These are phyloP conservation scores for Microplitis deprimator DNA, from an alignment of 2,888 invertebrate species.

Conservation along the genomic window DNA sequence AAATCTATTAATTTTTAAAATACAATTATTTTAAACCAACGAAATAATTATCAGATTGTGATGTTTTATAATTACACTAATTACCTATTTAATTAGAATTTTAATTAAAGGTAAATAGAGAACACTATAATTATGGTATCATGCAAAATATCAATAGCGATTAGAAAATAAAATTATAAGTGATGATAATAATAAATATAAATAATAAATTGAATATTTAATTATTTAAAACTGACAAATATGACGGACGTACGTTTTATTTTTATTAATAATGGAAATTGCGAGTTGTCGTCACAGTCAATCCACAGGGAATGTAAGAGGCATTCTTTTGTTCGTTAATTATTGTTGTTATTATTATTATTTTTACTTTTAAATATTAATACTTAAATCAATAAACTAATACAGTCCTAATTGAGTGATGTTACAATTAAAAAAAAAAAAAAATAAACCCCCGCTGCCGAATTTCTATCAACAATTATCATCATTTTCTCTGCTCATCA, in stretches of 20 bases:
- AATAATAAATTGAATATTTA: background rate
- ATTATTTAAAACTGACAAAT: background rate
- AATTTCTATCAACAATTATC: slow-evolving; percentile 17
- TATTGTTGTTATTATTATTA: background rate
- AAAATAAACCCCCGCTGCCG: background rate
- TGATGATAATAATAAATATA: background rate
- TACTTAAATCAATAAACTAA: background rate
- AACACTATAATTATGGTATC: background rate
- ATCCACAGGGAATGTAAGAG: slow-evolving; percentile 11
- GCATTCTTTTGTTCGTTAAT: background rate
- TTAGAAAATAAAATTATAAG: background rate
- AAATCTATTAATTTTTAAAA: background rate
- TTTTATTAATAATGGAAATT: slow-evolving; percentile 3
- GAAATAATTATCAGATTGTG: background rate
- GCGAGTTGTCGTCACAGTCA: background rate
- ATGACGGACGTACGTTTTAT: background rate
- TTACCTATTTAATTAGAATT: background rate
- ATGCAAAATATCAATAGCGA: background rate
- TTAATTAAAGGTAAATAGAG: background rate
- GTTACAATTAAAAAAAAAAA: background rate
- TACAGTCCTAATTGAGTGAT: background rate
- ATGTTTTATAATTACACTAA: background rate
- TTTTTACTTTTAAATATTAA: background rate
- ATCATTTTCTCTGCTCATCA: slow-evolving; percentile 15
- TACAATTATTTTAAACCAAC: background rate